Evolutionary conservation across 2,113 vertebrate species (phyloP), one percentile per base, ranked within the genome.

Genomic region (Carollia perspicillata): DNA sequence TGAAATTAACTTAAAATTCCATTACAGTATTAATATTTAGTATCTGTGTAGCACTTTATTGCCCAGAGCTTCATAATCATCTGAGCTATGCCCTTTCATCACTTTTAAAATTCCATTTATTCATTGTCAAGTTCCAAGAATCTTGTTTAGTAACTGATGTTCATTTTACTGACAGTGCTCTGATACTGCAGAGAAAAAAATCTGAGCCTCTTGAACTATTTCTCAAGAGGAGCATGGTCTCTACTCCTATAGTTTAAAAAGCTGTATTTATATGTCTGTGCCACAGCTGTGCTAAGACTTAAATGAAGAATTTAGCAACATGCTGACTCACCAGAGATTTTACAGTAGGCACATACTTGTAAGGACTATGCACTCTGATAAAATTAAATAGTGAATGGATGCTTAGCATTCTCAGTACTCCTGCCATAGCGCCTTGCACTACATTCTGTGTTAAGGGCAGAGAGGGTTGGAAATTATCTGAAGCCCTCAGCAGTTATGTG

Each of bases 291-390:
- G 49, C 40, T 28, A 51, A 83, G 23, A 68, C 92, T 94, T 97
- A 89, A 97, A 93, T 72, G 37, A 92, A 94, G 77, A 97, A 89
- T 88, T 33, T 95, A 92, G 85, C 96, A 66, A 68, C 44, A 80
- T 16, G 92, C 0, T 91, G 35, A 69, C 44, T 49, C 93, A 51
- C 37, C 17, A 92, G 84, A 60, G 33, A 55, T 53, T 95, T 85
- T 51, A 47, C 65, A 93, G 95, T 91, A 91, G 94, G 88, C 65
- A 58, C 42, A 1, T 0, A 69, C 65, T 94, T 71, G 77, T 84
- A 20, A 94, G 69, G 95, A 55, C 9, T 4, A 3, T 28, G 60
- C 0, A 47, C 33, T 53, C n/a, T 86, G 77, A 40, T 95, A 92
- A 97, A 96, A 84, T 91, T 74, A 89, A 95, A 55, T 55, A 86